Conservation (phyloP, 2,888 invertebrate species). For the Taphrorychus bicolor region DNA sequence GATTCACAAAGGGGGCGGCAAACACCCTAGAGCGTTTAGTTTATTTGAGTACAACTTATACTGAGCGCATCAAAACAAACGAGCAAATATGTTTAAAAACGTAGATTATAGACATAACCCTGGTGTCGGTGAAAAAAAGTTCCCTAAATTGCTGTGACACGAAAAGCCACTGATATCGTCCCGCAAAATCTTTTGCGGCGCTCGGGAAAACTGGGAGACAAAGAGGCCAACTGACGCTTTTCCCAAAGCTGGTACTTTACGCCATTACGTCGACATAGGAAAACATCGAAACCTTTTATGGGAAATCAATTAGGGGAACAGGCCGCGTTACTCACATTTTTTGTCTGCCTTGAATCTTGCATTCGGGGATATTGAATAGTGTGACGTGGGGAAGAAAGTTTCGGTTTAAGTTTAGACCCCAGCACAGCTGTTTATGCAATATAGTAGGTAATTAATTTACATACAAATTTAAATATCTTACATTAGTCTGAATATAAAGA, state of each 20-base stretch:
- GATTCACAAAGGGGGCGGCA: no score
- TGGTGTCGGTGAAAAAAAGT: background rate
- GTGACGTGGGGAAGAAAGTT: no score
- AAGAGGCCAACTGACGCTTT: constrained; percentile 31
- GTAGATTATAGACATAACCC: background rate
- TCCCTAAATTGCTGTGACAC: constrained; percentile 20
- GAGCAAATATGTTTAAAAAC: background rate
- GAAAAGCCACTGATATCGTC: constrained; percentile 32
- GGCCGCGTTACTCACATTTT: background rate
- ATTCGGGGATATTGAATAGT: background rate
- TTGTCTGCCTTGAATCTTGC: constrained; percentile 24
- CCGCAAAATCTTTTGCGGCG: constrained; percentile 33
- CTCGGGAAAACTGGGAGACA: constrained; percentile 33
- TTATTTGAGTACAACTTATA: no score
- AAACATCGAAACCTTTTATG: constrained; percentile 60
- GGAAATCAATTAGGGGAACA: constrained; percentile 58
- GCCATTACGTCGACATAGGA: constrained; percentile 30
- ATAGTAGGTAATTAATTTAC: no score
- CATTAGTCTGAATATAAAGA: no score
- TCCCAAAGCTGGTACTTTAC: constrained; percentile 37
- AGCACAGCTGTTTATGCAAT: no score
- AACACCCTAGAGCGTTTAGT: no score
- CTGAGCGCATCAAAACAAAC: no score
- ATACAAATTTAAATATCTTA: no score
- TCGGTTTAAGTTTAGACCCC: no score